Evolutionary conservation across 1,140 invertebrate species (phyloP).

Genomic region (Littorina saxatilis): DNA sequence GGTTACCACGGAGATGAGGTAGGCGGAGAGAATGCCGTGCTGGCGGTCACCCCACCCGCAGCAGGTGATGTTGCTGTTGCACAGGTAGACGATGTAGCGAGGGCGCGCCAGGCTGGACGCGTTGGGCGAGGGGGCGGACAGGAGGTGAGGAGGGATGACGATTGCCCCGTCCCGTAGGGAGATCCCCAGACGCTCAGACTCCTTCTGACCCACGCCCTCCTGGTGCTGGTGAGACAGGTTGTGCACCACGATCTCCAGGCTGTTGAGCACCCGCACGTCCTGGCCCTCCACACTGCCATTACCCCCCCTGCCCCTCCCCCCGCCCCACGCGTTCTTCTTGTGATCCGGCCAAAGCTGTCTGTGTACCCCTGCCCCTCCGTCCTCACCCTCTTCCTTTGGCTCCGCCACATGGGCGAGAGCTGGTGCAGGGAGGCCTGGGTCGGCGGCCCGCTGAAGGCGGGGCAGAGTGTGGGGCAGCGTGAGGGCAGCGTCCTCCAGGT

Average conservation of each 20-base stretch:
- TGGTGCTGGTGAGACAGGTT: constrained; percentile 7
- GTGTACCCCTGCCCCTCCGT: background rate
- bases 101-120: background rate
- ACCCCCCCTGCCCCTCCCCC: background rate
- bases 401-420: background rate
- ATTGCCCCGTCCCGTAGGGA: background rate
- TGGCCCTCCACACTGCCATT: background rate
- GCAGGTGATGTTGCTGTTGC: constrained; percentile 46
- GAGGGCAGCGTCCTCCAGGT: constrained; percentile 37
- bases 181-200: constrained; percentile 26
- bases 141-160: constrained; percentile 1
- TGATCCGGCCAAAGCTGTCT: constrained; percentile 10
- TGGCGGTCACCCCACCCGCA: constrained; percentile 59
- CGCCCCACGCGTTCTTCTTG: background rate
- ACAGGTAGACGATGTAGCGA: constrained; percentile 53
- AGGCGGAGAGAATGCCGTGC: constrained; percentile 54
- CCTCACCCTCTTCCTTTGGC: background rate
- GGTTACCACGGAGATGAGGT: constrained; percentile 52
- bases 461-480: constrained; percentile 27
- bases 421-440: background rate
- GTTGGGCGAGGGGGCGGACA: background rate
- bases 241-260: constrained; percentile 28
- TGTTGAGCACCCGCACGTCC: constrained; percentile 17
- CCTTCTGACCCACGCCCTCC: background rate
- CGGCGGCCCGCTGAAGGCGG: background rate